A percentile compares a stretch with the other conserved stretches of the same genome.
These are phyloP conservation scores for roundworm (Caenorhabditis elegans) DNA, from an alignment of 1,140 invertebrate species.

Conservation along the genomic window WBcel235 BX284603.4:6506501-6507000, in stretches of 20 bases:
- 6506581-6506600: too few relatives aligned
- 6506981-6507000: slow-evolving; percentile 33
- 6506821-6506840: slow-evolving; percentile 20
- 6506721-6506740: too few relatives aligned
- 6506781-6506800: slow-evolving; percentile 33
- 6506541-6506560: too few relatives aligned
- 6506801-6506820: slow-evolving; percentile 31
- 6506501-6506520: slow-evolving; percentile 43
- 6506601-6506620: too few relatives aligned
- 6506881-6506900: background rate
- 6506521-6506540: too few relatives aligned
- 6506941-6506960: slow-evolving; percentile 35
- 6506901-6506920: slow-evolving; percentile 33
- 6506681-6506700: too few relatives aligned
- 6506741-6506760: slow-evolving; percentile 34
- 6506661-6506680: too few relatives aligned
- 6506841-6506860: background rate
- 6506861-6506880: too few relatives aligned
- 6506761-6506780: slow-evolving; percentile 39
- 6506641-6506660: too few relatives aligned
- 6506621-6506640: too few relatives aligned
- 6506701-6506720: too few relatives aligned
- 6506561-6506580: too few relatives aligned
- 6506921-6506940: slow-evolving; percentile 19
- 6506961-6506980: slow-evolving; percentile 33